These are phyloP conservation scores for Loriculus beryllinus DNA, from an alignment of 2,797 vertebrate species.

Conservation along the genomic window DNA sequence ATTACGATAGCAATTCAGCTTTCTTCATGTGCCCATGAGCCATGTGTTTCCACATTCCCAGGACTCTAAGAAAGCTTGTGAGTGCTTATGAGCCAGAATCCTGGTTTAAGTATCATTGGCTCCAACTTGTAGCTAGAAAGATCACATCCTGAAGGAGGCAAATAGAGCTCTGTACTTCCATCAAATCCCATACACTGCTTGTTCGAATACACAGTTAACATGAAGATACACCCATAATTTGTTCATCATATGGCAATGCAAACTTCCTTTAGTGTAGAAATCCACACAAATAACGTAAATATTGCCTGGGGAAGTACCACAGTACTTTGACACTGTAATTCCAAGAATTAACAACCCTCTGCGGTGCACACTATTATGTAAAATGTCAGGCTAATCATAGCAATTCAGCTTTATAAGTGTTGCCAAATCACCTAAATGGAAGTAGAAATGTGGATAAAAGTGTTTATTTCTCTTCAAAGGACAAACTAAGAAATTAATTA, in stretches of 20 bases:
- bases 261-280: neutral
- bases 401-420: neutral
- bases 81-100: neutral
- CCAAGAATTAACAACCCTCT: neutral
- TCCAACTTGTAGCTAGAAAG: neutral
- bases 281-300: neutral
- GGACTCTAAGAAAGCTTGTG: neutral
- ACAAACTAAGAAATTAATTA: neutral
- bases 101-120: neutral
- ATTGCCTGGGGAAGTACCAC: neutral
- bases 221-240: accelerated
- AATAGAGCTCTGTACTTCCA: neutral
- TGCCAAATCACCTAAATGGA: neutral
- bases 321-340: neutral
- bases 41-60: neutral
- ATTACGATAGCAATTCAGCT: neutral
- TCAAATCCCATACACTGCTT: accelerated
- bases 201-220: accelerated
- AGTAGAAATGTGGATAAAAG: neutral
- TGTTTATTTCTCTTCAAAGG: neutral
- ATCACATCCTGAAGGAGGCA: neutral
- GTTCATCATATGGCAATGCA: accelerated
- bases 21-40: neutral
- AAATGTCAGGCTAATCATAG: neutral
- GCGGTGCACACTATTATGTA: neutral